These are phyloP conservation scores for Lasioglossum lativentre DNA, from an alignment of 2,888 invertebrate genomes.

Conservation along the genomic window DNA sequence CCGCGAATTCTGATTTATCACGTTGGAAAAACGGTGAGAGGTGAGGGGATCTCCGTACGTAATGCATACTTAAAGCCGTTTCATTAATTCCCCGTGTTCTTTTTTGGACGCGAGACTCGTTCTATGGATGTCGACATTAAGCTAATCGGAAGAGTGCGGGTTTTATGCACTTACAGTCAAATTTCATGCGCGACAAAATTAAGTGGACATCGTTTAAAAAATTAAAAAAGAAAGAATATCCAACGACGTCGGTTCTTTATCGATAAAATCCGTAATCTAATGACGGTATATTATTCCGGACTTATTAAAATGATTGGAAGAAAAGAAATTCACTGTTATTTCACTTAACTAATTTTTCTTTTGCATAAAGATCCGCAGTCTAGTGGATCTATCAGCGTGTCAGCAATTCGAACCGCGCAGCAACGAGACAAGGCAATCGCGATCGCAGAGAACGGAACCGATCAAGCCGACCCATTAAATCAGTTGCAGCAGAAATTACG, in stretches of 20 bases:
- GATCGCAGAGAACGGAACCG: neutral
- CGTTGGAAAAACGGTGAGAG: neutral
- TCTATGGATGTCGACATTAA: neutral
- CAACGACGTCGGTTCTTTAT: too few species aligned
- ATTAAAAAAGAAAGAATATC: too few species aligned
- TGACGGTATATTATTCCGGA: neutral
- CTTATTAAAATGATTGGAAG: neutral
- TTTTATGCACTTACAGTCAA: neutral
- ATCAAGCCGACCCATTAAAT: constrained; percentile 24
- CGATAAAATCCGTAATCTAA: neutral
- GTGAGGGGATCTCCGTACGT: neutral
- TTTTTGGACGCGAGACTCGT: neutral
- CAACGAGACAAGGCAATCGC: neutral
- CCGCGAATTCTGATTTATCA: constrained; percentile 37
- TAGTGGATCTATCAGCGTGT: neutral
- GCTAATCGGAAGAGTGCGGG: neutral
- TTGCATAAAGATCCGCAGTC: neutral
- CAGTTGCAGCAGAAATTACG: constrained; percentile 5
- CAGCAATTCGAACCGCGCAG: neutral
- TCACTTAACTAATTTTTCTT: neutral
- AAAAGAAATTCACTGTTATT: neutral
- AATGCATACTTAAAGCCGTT: constrained; percentile 3
- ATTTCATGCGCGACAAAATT: neutral
- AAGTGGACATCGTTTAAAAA: too few species aligned
- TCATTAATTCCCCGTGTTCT: neutral